A percentile compares a stretch with the other conserved stretches of the same genome.
Evolutionary conservation across 2,888 invertebrate genomes (phyloP).

Genomic region (Terebella lapidaria): DNA sequence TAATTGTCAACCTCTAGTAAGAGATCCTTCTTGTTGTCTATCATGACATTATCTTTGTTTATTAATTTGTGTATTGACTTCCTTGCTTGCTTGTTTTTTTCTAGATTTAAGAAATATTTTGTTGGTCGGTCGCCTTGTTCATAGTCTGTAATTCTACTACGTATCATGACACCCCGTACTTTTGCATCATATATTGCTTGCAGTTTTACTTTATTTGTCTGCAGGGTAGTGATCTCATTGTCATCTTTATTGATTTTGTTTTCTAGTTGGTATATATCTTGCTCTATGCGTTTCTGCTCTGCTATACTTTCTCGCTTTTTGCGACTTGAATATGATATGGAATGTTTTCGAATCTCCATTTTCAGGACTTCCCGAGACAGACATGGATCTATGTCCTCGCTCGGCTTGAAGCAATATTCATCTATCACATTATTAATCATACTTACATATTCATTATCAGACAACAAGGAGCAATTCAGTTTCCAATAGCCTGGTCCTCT

Average conservation of each 20-base stretch:
- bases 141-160: neutral
- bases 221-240: too few species aligned
- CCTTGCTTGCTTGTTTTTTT: neutral
- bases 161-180: neutral
- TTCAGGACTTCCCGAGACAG: neutral
- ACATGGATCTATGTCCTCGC: neutral
- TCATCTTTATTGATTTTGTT: neutral
- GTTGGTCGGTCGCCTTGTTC: neutral
- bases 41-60: neutral
- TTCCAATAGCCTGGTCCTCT: neutral
- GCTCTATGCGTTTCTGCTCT: neutral
- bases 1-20: neutral
- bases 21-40: neutral
- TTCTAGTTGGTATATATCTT: neutral
- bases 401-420: neutral
- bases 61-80: neutral
- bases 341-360: neutral
- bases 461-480: neutral
- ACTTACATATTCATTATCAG: neutral
- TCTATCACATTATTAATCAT: neutral
- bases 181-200: neutral
- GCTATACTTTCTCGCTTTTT: neutral
- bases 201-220: neutral
- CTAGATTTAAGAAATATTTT: neutral
- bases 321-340: neutral